phyloP scores from a whole-genome alignment of 53 echinoderm and acorn worm species.

The Astropecten irregularis region DNA sequence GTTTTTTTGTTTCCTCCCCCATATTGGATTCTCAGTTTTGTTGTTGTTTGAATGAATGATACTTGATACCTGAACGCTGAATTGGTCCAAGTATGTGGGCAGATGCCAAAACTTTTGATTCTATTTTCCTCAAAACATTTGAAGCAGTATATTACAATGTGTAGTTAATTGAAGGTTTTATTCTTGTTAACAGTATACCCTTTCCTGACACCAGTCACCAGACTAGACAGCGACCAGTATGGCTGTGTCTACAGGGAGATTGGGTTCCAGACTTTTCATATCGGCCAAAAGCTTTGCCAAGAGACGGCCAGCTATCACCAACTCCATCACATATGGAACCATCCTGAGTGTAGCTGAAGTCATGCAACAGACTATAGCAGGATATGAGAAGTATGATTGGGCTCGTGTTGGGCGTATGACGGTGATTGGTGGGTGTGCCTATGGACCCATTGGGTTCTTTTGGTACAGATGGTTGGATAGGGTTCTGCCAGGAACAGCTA shows the following conservation, averaged over 20 bases:
- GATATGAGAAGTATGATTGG: constrained; percentile 69
- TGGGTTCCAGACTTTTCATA: constrained; percentile 34
- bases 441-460: constrained; percentile 83
- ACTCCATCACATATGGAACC: constrained; percentile 83
- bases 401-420: constrained; percentile 68
- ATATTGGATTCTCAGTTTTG: no score
- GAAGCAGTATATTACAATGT: no score
- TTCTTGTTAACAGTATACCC: not conserved
- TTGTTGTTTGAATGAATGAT: no score
- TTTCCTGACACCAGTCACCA: not conserved
- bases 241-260: constrained; percentile 30
- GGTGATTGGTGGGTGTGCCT: constrained; percentile 79
- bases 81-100: no score
- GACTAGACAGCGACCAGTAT: not conserved
- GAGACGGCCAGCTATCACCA: constrained; percentile 69
- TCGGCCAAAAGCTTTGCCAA: constrained; percentile 48
- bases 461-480: constrained; percentile 94
- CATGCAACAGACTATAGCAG: constrained; percentile 83
- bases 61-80: no score
- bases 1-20: no score
- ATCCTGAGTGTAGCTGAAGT: constrained; percentile 80
- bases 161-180: no score
- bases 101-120: no score
- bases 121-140: no score
- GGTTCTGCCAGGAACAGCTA: constrained; percentile 65